phyloP scores from a whole-genome alignment of 2,113 vertebrate genomes.

The Labeo rohita region DNA sequence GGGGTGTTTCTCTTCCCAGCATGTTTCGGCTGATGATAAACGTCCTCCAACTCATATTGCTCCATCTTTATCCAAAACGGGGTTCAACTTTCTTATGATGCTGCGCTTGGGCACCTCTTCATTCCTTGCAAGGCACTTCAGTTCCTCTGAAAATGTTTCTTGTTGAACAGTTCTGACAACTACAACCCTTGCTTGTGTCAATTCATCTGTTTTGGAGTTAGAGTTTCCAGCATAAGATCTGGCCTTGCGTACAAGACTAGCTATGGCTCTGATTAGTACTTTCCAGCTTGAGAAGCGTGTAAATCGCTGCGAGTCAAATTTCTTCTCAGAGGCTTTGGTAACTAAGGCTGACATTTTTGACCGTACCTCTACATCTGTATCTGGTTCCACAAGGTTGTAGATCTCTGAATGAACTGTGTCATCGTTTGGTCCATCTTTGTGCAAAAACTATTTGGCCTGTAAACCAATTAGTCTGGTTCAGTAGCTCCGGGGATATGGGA shows the following conservation, averaged over 20 bases:
- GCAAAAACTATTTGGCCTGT: slow-evolving; percentile 40
- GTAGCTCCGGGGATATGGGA: background rate
- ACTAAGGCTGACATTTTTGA: background rate
- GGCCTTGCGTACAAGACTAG: background rate
- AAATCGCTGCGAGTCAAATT: background rate
- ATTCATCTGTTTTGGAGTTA: background rate
- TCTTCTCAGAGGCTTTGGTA: background rate
- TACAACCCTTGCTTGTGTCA: background rate
- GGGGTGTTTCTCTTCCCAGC: too few relatives aligned
- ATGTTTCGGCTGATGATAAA: too few relatives aligned
- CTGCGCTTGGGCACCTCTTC: background rate
- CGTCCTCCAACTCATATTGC: too few relatives aligned
- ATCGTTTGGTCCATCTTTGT: background rate
- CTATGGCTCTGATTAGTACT: background rate
- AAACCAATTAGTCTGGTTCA: slow-evolving; percentile 26
- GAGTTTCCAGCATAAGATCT: background rate
- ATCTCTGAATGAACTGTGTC: background rate
- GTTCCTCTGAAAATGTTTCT: background rate
- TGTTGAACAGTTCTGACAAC: background rate
- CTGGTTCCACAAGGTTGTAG: background rate
- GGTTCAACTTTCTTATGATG: background rate
- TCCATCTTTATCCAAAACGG: too few relatives aligned
- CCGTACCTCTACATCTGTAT: background rate
- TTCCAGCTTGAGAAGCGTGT: slow-evolving; percentile 36
- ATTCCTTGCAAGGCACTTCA: background rate